Evolutionary conservation across 2,797 vertebrate species (phyloP).

Genomic region (Todus mexicanus): DNA sequence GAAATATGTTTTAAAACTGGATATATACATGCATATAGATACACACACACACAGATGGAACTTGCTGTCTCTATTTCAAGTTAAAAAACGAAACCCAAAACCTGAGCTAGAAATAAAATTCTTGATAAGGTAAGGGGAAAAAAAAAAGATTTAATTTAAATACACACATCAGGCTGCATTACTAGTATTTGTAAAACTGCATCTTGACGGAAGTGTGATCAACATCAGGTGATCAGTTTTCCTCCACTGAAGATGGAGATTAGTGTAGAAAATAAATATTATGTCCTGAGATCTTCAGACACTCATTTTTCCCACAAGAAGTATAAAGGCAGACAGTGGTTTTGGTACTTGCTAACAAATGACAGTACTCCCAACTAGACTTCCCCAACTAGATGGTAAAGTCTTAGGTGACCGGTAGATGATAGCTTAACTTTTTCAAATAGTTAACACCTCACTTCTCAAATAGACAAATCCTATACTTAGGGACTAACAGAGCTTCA

Average conservation of each 20-base stretch:
- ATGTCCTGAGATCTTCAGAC: not conserved
- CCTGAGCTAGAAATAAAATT: not conserved
- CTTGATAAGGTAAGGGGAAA: not conserved
- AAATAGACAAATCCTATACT: not conserved
- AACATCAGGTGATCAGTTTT: not conserved
- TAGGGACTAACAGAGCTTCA: not conserved
- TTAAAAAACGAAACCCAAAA: not conserved
- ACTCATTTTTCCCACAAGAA: not conserved
- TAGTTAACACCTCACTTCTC: not conserved
- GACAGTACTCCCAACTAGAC: not conserved
- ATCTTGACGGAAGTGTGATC: not conserved
- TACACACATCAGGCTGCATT: rapidly evolving
- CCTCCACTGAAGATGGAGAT: not conserved
- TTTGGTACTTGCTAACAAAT: not conserved
- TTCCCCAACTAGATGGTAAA: not conserved
- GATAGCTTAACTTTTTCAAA: not conserved
- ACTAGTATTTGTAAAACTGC: not conserved
- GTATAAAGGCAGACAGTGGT: not conserved
- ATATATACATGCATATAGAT: not conserved
- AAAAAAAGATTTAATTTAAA: not conserved
- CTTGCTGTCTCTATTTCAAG: not conserved
- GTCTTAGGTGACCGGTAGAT: not conserved
- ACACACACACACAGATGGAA: not conserved
- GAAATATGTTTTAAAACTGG: not conserved
- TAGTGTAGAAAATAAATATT: not conserved